Percentiles rank a stretch among this genome's conserved stretches.
Evolutionary conservation across 2,888 invertebrate species (phyloP).

Genomic region (Escarpia spicata): DNA sequence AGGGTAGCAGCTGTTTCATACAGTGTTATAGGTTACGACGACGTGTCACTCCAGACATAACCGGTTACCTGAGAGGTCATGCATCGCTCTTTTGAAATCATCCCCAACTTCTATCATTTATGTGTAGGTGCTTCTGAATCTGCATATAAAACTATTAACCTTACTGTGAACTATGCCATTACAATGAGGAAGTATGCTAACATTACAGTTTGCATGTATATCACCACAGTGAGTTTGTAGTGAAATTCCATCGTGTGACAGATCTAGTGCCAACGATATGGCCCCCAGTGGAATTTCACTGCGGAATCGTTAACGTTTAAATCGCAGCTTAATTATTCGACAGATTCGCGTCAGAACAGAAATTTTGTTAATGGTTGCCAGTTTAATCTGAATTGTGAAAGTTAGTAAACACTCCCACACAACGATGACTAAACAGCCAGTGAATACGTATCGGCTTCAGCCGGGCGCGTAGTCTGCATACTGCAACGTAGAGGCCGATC

Average conservation of each 20-base stretch:
- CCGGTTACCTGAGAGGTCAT: neutral
- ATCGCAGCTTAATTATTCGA: neutral
- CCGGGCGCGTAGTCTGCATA: too few relatives aligned
- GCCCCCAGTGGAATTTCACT: too few relatives aligned
- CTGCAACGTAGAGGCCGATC: neutral
- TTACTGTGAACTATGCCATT: neutral
- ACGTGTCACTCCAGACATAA: neutral
- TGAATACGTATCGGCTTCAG: neutral
- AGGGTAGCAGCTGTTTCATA: neutral
- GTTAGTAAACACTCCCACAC: neutral
- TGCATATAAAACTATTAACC: neutral
- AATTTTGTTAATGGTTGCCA: neutral
- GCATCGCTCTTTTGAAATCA: neutral
- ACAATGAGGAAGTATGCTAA: neutral
- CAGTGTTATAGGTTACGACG: neutral
- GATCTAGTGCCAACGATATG: neutral
- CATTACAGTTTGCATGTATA: neutral
- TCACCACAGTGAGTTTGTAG: neutral
- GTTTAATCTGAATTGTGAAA: neutral
- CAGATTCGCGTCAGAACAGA: neutral
- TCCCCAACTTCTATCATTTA: neutral
- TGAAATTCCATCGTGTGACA: neutral
- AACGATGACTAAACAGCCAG: neutral
- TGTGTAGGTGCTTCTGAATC: neutral
- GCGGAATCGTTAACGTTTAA: neutral